Evolutionary conservation across 2,888 invertebrate species (phyloP).

Genomic region (Coelogynopora nodosa): DNA sequence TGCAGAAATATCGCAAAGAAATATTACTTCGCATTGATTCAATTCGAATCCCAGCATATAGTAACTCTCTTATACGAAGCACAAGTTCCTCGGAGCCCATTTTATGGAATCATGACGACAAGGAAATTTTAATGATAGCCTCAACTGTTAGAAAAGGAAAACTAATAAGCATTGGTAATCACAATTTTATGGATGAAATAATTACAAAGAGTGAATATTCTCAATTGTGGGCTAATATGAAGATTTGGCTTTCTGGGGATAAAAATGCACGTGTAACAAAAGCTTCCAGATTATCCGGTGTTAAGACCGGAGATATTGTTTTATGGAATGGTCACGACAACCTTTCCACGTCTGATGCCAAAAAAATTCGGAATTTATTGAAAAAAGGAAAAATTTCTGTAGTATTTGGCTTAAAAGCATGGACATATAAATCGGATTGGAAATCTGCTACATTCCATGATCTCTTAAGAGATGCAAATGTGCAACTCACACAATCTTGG

Average conservation of each 20-base stretch:
- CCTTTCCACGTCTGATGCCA: neutral
- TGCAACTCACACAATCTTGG: neutral
- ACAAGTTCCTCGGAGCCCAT: neutral
- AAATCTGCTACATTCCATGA: neutral
- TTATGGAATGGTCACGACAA: neutral
- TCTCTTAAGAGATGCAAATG: neutral
- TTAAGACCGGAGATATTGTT: neutral
- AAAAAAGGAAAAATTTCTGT: conserved; percentile 13
- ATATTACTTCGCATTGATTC: neutral
- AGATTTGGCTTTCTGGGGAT: neutral
- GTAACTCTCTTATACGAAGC: neutral
- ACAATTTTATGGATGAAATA: neutral
- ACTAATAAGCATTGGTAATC: neutral
- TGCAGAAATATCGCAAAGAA: neutral
- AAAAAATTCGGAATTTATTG: neutral
- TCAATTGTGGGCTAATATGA: conserved; percentile 3
- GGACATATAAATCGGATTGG: neutral
- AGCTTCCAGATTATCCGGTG: neutral
- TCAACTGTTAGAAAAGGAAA: neutral
- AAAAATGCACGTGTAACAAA: neutral
- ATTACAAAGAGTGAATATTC: neutral
- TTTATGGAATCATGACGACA: neutral
- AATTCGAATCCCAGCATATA: neutral
- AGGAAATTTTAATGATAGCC: neutral
- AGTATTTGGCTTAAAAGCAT: neutral